Conservation (phyloP, 1,140 invertebrate species). For the Drosophila tropicalis region DNA sequence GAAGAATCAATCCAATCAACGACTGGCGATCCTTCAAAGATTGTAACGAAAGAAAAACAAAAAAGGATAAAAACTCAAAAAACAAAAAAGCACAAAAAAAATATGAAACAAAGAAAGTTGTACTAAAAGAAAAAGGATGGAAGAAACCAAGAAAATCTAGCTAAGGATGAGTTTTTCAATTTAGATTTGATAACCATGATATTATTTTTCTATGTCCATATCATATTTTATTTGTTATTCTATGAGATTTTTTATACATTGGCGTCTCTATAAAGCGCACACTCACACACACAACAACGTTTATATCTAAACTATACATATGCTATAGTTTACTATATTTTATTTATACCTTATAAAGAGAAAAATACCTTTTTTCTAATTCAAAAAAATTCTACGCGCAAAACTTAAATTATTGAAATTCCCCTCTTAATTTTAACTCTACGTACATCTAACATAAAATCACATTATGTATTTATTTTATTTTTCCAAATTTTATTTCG, state of each 20-base stretch:
- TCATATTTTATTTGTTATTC: constrained; percentile 74
- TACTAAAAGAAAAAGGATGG: constrained; percentile 47
- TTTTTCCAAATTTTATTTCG: constrained; percentile 48
- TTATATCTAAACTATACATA: constrained; percentile 2
- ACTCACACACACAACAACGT: constrained; percentile 44
- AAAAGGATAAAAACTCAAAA: constrained; percentile 25
- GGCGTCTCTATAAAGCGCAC: constrained; percentile 51
- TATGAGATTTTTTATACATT: constrained; percentile 71
- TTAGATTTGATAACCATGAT: constrained; percentile 71
- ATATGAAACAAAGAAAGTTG: constrained; percentile 47
- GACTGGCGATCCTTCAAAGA: constrained; percentile 74
- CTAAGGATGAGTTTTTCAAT: constrained; percentile 43
- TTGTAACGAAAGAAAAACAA: constrained; percentile 13
- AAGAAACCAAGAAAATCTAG: constrained; percentile 49
- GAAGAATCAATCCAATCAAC: constrained; percentile 67
- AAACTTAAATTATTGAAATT: constrained; percentile 75
- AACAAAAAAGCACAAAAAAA: too few relatives aligned
- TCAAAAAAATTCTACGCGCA: constrained; percentile 72
- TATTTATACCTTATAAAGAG: constrained; percentile 68
- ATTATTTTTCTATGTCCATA: constrained; percentile 65
- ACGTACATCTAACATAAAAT: constrained; percentile 53
- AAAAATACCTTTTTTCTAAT: constrained; percentile 65
- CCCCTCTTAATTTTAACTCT: constrained; percentile 26
- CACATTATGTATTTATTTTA: constrained; percentile 63
- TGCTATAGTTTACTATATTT: constrained; percentile 36